Conservation (phyloP, 1,140 invertebrate genomes). For the Aradophagus sp. region DNA sequence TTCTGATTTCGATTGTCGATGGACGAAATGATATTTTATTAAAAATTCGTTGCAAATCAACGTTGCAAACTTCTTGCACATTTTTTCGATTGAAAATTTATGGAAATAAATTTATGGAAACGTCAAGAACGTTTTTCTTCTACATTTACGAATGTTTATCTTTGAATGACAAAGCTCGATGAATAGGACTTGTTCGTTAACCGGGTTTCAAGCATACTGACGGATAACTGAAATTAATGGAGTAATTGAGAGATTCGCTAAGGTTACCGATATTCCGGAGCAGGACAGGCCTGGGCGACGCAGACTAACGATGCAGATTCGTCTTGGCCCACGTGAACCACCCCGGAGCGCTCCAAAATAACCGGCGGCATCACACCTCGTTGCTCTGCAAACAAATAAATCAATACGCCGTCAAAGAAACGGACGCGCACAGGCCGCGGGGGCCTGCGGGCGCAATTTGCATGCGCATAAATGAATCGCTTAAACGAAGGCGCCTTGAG, state of each 20-base stretch:
- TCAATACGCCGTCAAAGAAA: conserved; percentile 46
- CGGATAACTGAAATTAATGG: conserved; percentile 10
- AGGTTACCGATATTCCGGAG: conserved; percentile 84
- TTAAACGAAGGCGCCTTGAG: conserved; percentile 50
- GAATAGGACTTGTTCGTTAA: conserved; percentile 7
- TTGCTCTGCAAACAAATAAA: conserved; percentile 77
- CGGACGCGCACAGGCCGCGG: conserved; percentile 24
- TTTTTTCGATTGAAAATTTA: too few species aligned
- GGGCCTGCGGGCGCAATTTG: conserved; percentile 41
- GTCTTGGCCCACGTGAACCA: conserved; percentile 82
- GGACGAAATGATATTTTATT: too few species aligned
- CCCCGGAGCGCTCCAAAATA: conserved; percentile 81
- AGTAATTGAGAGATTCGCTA: conserved; percentile 9
- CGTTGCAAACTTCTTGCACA: too few species aligned
- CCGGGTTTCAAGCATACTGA: not conserved
- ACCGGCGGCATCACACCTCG: conserved; percentile 80
- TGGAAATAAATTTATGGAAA: too few species aligned
- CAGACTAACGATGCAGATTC: conserved; percentile 84
- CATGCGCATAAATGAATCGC: conserved; percentile 49
- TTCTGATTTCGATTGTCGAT: too few species aligned
- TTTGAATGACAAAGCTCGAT: too few species aligned
- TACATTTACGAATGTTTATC: too few species aligned
- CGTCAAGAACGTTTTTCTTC: too few species aligned
- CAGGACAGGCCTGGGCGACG: conserved; percentile 83
- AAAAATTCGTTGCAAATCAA: too few species aligned